Evolutionary conservation across 2,888 invertebrate genomes (phyloP).

Genomic region (Odontothrips loti): DNA sequence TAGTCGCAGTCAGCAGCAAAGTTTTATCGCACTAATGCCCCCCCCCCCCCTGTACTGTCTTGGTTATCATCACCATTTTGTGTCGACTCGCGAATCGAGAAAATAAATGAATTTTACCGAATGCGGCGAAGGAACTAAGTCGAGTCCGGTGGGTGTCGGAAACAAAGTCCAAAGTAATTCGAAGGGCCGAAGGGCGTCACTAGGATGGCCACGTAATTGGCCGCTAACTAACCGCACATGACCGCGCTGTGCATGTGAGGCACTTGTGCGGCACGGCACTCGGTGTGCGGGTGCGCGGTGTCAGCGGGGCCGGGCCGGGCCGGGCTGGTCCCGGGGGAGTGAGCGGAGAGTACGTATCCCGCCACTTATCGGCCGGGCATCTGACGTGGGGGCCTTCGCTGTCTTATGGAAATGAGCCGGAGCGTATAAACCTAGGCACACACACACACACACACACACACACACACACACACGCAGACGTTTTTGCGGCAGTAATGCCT

Average conservation of each 20-base stretch:
- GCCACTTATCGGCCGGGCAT: background rate
- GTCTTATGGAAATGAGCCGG: constrained; percentile 23
- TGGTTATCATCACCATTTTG: too few species aligned
- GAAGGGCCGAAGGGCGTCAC: too few species aligned
- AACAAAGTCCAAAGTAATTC: too few species aligned
- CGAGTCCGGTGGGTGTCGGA: too few species aligned
- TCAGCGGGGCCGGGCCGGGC: background rate
- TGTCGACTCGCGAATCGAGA: too few species aligned
- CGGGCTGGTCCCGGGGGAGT: background rate
- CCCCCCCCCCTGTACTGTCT: too few species aligned
- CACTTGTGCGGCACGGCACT: background rate
- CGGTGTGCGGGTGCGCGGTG: background rate
- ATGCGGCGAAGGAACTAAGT: too few species aligned
- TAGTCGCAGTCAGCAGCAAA: too few species aligned
- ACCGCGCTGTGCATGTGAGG: background rate
- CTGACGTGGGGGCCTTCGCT: constrained; percentile 8
- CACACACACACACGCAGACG: background rate
- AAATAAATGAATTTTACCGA: too few species aligned
- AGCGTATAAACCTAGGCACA: background rate
- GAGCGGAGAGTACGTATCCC: background rate
- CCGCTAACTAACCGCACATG: background rate
- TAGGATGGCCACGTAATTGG: too few species aligned
- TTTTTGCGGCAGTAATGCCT: constrained; percentile 7
- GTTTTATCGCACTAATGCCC: too few species aligned
- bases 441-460: background rate